phyloP scores from a whole-genome alignment of 2,888 invertebrate species.

The Dione juno region DNA sequence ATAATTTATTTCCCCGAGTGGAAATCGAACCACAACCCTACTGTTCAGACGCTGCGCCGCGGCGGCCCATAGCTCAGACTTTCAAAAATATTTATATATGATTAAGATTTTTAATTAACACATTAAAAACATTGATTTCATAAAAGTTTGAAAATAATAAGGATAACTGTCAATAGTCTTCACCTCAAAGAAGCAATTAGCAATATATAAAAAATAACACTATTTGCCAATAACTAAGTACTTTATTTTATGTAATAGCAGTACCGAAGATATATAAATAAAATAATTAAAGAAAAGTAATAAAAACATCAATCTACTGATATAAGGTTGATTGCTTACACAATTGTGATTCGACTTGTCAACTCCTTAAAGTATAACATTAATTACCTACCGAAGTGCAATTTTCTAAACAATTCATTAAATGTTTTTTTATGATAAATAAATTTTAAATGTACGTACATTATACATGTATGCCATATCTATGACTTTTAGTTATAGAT shows the following conservation, averaged over 20 bases:
- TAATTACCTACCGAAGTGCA: background rate
- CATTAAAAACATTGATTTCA: no score
- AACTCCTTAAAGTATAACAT: background rate
- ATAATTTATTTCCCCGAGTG: no score
- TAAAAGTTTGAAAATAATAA: no score
- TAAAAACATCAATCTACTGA: constrained; percentile 7
- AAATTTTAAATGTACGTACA: no score
- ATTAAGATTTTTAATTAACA: no score
- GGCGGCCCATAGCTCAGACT: no score
- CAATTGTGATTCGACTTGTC: background rate
- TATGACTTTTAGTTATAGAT: no score
- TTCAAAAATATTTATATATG: no score
- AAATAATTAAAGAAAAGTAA: constrained; percentile 11
- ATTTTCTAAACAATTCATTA: background rate
- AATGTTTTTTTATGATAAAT: no score
- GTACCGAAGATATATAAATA: constrained; percentile 5
- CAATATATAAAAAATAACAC: background rate
- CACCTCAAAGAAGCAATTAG: background rate
- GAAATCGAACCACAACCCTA: no score
- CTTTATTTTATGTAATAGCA: background rate
- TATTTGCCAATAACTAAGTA: background rate
- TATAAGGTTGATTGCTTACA: constrained; percentile 1
- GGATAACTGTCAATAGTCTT: background rate
- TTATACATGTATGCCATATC: no score
- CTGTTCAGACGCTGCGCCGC: no score